Conservation (phyloP, 2,797 vertebrate species). For the Pseudotriccus pelzelni region DNA sequence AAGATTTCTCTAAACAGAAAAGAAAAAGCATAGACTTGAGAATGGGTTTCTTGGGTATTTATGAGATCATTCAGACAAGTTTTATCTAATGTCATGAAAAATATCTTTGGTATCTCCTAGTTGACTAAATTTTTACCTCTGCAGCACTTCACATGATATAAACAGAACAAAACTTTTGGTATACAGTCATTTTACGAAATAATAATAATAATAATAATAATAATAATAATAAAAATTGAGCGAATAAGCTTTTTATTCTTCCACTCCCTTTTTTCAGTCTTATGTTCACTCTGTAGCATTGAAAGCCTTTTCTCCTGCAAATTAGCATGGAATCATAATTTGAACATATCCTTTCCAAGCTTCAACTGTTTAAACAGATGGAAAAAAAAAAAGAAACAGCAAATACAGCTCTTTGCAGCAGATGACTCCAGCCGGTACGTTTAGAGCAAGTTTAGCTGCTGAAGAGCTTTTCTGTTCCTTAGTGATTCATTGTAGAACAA, state of each 20-base stretch:
- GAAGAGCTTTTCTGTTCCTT: not conserved
- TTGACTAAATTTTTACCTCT: not conserved
- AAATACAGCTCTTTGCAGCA: not conserved
- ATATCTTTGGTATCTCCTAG: not conserved
- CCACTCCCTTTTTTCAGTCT: not conserved
- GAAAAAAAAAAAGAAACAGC: not conserved
- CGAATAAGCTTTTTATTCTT: not conserved
- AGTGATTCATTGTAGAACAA: not conserved
- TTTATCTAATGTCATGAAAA: not conserved
- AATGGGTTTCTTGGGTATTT: not conserved
- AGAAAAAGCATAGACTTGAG: not conserved
- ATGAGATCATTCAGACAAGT: not conserved
- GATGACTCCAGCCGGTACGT: not conserved
- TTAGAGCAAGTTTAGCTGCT: not conserved
- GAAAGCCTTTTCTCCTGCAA: not conserved
- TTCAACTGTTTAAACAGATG: constrained; percentile 10
- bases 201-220: not conserved
- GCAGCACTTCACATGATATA: not conserved
- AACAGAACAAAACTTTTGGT: not conserved
- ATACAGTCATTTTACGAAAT: not conserved
- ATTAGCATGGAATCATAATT: not conserved
- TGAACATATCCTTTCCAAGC: constrained; percentile 21
- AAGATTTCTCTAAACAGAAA: not conserved
- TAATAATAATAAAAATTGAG: too few relatives aligned
- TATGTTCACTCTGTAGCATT: not conserved